Conservation (phyloP, 2,888 invertebrate genomes). For the Platycnemis pennipes region DNA sequence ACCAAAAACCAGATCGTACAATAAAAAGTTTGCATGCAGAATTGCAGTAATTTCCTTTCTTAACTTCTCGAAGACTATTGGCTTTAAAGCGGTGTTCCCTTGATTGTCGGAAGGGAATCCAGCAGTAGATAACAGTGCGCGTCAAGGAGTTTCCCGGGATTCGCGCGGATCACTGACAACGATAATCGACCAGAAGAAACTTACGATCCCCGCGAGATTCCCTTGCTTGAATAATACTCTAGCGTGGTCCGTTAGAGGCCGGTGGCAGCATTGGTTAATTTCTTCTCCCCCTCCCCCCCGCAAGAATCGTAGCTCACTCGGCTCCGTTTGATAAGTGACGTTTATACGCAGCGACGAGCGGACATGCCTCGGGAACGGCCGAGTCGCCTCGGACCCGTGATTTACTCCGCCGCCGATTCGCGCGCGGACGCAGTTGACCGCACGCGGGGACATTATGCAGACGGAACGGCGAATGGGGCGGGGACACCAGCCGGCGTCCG, state of each 20-base stretch:
- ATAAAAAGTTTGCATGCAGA: too few relatives aligned
- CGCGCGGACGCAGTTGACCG: constrained; percentile 12
- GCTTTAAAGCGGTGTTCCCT: neutral
- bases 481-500: neutral
- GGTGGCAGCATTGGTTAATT: neutral
- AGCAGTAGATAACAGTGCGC: neutral
- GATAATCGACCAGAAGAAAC: neutral
- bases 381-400: neutral
- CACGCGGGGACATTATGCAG: constrained; percentile 18
- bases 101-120: neutral
- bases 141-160: neutral
- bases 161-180: neutral
- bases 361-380: neutral
- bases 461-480: neutral
- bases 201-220: neutral
- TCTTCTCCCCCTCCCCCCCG: neutral
- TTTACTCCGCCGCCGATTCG: neutral
- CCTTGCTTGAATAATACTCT: neutral
- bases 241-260: neutral
- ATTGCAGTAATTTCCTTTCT: too few relatives aligned
- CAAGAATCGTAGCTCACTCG: neutral
- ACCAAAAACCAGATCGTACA: too few relatives aligned
- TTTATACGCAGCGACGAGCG: constrained; percentile 3
- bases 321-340: neutral
- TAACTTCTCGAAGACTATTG: too few relatives aligned